phyloP scores from a whole-genome alignment of 2,113 vertebrate genomes.

The Argyrosomus japonicus region DNA sequence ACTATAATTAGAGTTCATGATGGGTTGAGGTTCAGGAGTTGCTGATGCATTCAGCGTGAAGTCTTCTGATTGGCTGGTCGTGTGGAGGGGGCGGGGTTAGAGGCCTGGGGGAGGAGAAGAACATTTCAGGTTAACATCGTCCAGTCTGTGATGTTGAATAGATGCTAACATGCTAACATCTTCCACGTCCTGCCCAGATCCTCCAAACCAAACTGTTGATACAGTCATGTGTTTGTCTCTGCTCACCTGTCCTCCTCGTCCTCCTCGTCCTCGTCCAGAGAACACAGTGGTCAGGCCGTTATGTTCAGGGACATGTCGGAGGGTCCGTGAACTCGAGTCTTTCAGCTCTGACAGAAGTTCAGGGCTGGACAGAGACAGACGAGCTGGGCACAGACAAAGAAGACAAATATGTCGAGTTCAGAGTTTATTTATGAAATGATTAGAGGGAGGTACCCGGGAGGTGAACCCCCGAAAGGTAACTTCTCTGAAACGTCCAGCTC shows the following conservation, averaged over 20 bases:
- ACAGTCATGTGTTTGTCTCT: neutral
- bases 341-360: constrained; percentile 65
- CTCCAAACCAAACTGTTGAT: too few species aligned
- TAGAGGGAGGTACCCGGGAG: too few species aligned
- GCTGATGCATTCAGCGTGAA: neutral
- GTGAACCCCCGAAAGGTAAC: too few species aligned
- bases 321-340: constrained; percentile 4
- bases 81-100: constrained; percentile 14
- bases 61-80: constrained; percentile 41
- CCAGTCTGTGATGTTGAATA: too few species aligned
- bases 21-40: neutral
- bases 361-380: constrained; percentile 58
- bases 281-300: constrained; percentile 58
- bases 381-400: constrained; percentile 24
- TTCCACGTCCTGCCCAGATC: too few species aligned
- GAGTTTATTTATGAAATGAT: too few species aligned
- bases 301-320: constrained; percentile 31
- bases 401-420: too few species aligned
- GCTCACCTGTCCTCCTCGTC: neutral
- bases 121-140: neutral
- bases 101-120: neutral
- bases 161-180: neutral
- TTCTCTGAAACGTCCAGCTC: neutral
- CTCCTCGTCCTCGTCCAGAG: constrained; percentile 59
- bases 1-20: too few species aligned